A percentile compares a stretch with the other conserved stretches of the same genome.
phyloP scores from a whole-genome alignment of 2,888 invertebrate genomes.

The Anthoptus insignis region DNA sequence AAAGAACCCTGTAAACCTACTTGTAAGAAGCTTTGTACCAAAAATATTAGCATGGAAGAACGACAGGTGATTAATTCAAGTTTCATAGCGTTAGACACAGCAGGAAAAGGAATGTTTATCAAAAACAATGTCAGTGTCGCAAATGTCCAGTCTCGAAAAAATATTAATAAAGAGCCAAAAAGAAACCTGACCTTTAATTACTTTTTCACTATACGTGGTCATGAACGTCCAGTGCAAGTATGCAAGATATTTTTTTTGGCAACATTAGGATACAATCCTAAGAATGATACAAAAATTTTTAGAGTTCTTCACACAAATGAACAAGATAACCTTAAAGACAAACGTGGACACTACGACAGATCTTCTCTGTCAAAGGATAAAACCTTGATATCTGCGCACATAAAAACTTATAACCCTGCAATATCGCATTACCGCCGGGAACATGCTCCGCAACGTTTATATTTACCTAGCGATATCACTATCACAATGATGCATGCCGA shows the following conservation, averaged over 20 bases:
- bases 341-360: neutral
- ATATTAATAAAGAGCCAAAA: neutral
- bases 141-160: neutral
- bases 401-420: neutral
- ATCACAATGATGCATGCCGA: too few species aligned
- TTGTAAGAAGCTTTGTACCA: too few species aligned
- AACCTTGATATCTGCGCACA: neutral
- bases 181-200: neutral
- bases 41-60: too few species aligned
- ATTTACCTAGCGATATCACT: too few species aligned
- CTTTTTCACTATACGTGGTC: neutral
- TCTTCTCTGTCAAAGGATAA: neutral
- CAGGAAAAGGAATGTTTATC: neutral
- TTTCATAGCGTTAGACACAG: too few species aligned
- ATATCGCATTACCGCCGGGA: neutral
- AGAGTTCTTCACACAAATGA: conserved; percentile 1
- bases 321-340: neutral
- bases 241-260: neutral
- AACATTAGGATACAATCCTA: conserved; percentile 4
- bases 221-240: neutral
- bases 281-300: conserved; percentile 4
- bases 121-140: neutral
- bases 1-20: too few species aligned
- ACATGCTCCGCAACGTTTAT: too few species aligned
- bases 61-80: too few species aligned